Evolutionary conservation across 1,140 invertebrate species (phyloP).

Genomic region (Diorhabda carinulata): DNA sequence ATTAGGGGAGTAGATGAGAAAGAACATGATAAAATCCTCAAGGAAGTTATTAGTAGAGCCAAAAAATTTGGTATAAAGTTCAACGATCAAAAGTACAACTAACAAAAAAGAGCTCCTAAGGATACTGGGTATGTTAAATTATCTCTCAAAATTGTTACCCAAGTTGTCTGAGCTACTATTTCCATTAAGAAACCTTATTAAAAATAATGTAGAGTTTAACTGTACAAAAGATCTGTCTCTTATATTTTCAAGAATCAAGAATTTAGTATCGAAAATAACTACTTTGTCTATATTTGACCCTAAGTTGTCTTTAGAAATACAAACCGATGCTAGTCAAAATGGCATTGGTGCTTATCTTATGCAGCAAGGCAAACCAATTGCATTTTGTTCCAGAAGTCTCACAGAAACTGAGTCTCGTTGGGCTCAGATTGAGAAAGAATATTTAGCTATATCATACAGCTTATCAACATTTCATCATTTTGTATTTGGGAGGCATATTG

Average conservation of each 20-base stretch:
- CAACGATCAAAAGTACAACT: slow-evolving; percentile 23
- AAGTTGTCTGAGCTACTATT: slow-evolving; percentile 18
- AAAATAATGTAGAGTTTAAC: slow-evolving; percentile 12
- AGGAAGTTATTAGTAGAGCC: slow-evolving; percentile 21
- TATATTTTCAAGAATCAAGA: slow-evolving; percentile 10
- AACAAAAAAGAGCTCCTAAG: slow-evolving; percentile 27
- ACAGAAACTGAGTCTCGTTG: too few relatives aligned
- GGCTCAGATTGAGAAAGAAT: too few relatives aligned
- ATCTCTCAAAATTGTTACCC: slow-evolving; percentile 25
- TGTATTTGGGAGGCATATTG: too few relatives aligned
- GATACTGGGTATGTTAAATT: slow-evolving; percentile 29
- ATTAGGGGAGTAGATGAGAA: slow-evolving; percentile 12
- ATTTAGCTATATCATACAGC: too few relatives aligned
- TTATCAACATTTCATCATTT: too few relatives aligned
- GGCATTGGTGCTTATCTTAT: too few relatives aligned
- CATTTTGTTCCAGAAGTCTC: too few relatives aligned
- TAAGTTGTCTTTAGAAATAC: too few relatives aligned
- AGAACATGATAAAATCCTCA: slow-evolving; percentile 23
- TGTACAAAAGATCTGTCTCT: slow-evolving; percentile 13
- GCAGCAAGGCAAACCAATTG: too few relatives aligned
- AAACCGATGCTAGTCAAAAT: too few relatives aligned
- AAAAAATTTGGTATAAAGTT: slow-evolving; percentile 23
- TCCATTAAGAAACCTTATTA: slow-evolving; percentile 20
- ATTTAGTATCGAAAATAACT: slow-evolving; percentile 13
- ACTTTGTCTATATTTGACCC: slow-evolving; percentile 12